A percentile compares a stretch with the other conserved stretches of the same genome.
phyloP scores from a whole-genome alignment of 2,797 vertebrate species.

The Acrossocheilus wenchowensis region DNA sequence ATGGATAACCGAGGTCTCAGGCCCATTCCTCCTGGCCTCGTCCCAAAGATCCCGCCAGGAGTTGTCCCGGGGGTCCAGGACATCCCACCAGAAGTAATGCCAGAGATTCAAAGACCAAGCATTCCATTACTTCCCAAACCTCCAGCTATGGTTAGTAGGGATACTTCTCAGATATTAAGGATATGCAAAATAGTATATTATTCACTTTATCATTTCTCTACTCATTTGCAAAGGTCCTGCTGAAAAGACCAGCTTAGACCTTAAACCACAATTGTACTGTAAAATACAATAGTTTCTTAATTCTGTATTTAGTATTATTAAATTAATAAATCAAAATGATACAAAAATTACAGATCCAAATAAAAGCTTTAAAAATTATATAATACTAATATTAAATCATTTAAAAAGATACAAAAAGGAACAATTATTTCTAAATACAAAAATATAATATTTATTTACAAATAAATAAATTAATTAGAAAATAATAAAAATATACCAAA shows the following conservation, averaged over 20 bases:
- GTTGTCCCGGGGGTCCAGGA: conserved; percentile 26
- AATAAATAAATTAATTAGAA: not conserved
- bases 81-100: conserved; percentile 46
- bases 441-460: not conserved
- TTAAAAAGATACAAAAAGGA: not conserved
- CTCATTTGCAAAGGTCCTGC: not conserved
- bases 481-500: not conserved
- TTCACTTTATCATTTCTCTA: not conserved
- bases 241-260: not conserved
- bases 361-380: not conserved
- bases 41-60: conserved; percentile 65
- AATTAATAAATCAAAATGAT: not conserved
- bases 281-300: not conserved
- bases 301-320: not conserved
- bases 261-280: not conserved
- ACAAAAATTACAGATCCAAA: not conserved
- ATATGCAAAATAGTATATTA: not conserved
- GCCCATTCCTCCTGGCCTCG: conserved; percentile 74
- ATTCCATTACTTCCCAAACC: conserved; percentile 68
- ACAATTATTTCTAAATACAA: not conserved
- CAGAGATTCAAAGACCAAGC: conserved; percentile 64
- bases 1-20: conserved; percentile 73
- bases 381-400: not conserved
- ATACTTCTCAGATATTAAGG: not conserved
- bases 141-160: conserved; percentile 68